These are phyloP conservation scores for Emydura subglobosa DNA, from an alignment of 2,113 vertebrate species.

Conservation along the genomic window DNA sequence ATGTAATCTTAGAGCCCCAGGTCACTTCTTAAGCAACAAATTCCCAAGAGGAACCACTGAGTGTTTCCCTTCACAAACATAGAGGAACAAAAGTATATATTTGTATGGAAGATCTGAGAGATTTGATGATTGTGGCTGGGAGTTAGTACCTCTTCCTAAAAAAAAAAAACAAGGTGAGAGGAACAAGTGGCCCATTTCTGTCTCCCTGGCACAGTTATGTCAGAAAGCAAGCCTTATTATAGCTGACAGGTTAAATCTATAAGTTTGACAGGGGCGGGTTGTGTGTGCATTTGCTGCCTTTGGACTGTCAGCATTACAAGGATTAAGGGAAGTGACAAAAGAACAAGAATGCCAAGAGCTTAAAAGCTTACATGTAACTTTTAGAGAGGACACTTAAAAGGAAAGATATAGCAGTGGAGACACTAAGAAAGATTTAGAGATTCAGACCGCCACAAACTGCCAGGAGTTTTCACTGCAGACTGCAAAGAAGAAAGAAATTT, in stretches of 20 bases:
- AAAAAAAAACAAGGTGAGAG: constrained; percentile 2
- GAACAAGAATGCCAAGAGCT: constrained; percentile 21
- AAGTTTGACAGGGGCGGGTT: neutral
- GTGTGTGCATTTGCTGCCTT: neutral
- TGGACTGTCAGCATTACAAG: neutral
- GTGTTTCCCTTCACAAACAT: neutral
- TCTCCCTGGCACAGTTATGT: neutral
- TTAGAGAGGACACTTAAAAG: constrained; percentile 15
- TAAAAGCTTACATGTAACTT: neutral
- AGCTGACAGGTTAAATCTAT: neutral
- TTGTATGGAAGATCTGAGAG: neutral
- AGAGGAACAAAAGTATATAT: neutral
- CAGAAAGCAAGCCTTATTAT: neutral
- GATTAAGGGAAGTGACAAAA: constrained; percentile 26
- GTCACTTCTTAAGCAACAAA: neutral
- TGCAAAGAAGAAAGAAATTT: constrained; percentile 29
- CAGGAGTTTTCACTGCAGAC: neutral
- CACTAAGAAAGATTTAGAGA: constrained; percentile 7
- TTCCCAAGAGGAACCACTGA: neutral
- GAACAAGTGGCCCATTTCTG: constrained; percentile 5
- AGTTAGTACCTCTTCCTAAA: neutral
- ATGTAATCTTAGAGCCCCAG: neutral
- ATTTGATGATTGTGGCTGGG: neutral
- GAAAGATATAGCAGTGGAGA: neutral
- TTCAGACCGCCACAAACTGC: constrained; percentile 21